phyloP scores from a whole-genome alignment of 1,140 invertebrate species.

The Platyura marginata region DNA sequence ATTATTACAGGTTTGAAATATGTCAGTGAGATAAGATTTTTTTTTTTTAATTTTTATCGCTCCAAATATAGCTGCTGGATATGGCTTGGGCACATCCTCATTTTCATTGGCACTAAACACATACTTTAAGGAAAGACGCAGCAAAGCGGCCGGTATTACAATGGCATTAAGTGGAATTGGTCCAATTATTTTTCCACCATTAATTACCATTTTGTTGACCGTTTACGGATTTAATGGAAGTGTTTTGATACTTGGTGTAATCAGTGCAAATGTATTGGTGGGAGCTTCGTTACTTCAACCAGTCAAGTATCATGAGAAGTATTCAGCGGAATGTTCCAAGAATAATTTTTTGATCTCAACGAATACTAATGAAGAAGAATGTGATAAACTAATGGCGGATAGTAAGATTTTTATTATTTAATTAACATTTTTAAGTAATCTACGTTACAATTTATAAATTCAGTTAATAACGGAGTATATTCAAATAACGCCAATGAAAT shows the following conservation, averaged over 20 bases:
- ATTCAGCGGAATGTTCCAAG: constrained; percentile 1
- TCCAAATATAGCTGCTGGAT: constrained; percentile 29
- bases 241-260: constrained; percentile 34
- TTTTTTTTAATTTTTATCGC: neutral
- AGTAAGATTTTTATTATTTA: no score
- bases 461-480: no score
- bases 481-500: no score
- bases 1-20: constrained; percentile 35
- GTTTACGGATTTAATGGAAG: constrained; percentile 33
- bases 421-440: no score
- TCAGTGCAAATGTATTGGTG: constrained; percentile 35
- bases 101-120: constrained; percentile 38
- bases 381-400: no score
- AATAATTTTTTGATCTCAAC: neutral
- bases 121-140: constrained; percentile 35
- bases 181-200: constrained; percentile 32
- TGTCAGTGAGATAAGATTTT: neutral
- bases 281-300: constrained; percentile 38
- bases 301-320: constrained; percentile 37
- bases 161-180: constrained; percentile 38
- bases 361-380: neutral
- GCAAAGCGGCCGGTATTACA: constrained; percentile 33
- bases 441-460: no score
- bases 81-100: constrained; percentile 36
- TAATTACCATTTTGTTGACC: constrained; percentile 30